phyloP scores from a whole-genome alignment of 2,888 invertebrate species.

The Hetaerina titia region DNA sequence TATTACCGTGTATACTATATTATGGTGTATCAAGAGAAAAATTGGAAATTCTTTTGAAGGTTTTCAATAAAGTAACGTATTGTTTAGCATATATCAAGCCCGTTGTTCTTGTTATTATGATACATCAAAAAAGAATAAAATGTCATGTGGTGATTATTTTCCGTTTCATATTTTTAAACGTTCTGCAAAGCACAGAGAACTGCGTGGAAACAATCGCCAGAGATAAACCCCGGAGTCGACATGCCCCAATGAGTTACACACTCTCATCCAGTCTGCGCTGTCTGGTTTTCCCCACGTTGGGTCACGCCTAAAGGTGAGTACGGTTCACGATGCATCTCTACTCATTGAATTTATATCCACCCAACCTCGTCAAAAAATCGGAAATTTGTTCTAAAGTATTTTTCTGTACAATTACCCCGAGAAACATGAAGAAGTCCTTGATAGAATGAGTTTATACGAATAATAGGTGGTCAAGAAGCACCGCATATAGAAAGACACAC shows the following conservation, averaged over 20 bases:
- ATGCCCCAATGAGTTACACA: slow-evolving; percentile 11
- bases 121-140: neutral
- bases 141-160: neutral
- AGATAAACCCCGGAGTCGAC: neutral
- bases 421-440: neutral
- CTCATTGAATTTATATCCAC: neutral
- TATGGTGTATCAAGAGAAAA: too few relatives aligned
- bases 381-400: neutral
- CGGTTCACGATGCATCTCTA: neutral
- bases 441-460: neutral
- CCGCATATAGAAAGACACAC: too few relatives aligned
- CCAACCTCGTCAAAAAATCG: neutral
- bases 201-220: neutral
- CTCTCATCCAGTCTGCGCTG: neutral
- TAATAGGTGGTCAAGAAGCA: too few relatives aligned
- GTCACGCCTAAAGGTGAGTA: slow-evolving; percentile 2
- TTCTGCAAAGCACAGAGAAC: neutral
- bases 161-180: neutral
- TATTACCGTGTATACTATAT: too few relatives aligned
- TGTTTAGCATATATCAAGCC: neutral
- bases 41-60: neutral
- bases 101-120: neutral
- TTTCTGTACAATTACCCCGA: neutral
- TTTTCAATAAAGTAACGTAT: neutral
- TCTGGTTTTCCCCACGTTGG: neutral